Evolutionary conservation across 2,797 vertebrate species (phyloP).

Genomic region (Columba guinea): DNA sequence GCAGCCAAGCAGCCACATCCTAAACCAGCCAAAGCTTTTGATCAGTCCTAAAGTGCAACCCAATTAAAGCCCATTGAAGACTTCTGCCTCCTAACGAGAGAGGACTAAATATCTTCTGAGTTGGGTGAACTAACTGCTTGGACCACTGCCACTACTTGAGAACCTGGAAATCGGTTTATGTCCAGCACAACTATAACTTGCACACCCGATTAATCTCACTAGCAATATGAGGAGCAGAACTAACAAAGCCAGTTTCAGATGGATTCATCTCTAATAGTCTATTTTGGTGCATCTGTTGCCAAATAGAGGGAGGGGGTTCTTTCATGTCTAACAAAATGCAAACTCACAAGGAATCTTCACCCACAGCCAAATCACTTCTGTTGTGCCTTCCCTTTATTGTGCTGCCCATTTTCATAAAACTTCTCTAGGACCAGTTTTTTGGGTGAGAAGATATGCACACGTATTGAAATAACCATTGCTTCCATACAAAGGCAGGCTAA

Average conservation of each 20-base stretch:
- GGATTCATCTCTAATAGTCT: neutral
- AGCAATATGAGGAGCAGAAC: neutral
- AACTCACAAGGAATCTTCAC: neutral
- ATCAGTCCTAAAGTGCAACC: neutral
- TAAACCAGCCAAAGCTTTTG: neutral
- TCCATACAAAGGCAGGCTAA: neutral
- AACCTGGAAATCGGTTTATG: neutral
- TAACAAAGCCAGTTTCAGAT: constrained; percentile 9
- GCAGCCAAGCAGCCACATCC: constrained; percentile 5
- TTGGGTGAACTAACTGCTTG: neutral
- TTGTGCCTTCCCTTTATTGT: constrained; percentile 2
- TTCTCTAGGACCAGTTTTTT: constrained; percentile 10
- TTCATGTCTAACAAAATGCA: constrained; percentile 48
- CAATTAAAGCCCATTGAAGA: neutral
- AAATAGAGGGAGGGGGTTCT: constrained; percentile 9
- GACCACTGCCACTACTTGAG: neutral
- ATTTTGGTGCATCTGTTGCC: neutral
- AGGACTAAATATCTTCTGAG: neutral
- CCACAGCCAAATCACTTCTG: neutral
- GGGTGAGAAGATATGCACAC: neutral
- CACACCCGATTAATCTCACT: neutral
- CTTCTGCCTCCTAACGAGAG: neutral
- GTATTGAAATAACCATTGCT: constrained; percentile 14
- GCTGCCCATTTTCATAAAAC: neutral
- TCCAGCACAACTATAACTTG: neutral